A percentile compares a stretch with the other conserved stretches of the same genome.
Evolutionary conservation across 1,140 invertebrate species (phyloP).

Genomic region (Halictus rubicundus): DNA sequence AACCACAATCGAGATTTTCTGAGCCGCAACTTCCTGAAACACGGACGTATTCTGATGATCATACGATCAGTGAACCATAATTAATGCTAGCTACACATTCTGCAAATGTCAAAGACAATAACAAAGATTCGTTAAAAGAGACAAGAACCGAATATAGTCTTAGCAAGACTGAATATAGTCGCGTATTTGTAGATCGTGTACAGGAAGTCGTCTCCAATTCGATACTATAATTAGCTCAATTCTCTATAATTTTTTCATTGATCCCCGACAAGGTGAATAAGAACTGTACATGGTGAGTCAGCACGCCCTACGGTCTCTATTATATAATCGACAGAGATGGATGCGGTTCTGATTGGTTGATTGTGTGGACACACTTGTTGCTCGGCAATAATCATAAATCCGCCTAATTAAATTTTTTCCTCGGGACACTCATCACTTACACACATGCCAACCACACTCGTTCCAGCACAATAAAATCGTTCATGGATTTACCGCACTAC

Average conservation of each 20-base stretch:
- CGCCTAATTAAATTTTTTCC: neutral
- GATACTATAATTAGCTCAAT: slow-evolving; percentile 37
- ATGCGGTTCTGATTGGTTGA: slow-evolving; percentile 28
- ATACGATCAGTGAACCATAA: neutral
- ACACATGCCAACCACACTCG: too few relatives aligned
- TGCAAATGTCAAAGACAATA: too few relatives aligned
- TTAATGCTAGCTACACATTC: too few relatives aligned
- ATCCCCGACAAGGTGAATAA: slow-evolving; percentile 56
- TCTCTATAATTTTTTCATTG: slow-evolving; percentile 50
- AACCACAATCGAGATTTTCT: slow-evolving; percentile 12
- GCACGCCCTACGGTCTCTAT: slow-evolving; percentile 50
- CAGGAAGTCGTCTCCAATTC: neutral
- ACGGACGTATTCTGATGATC: neutral
- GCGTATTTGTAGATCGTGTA: neutral
- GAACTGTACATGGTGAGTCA: slow-evolving; percentile 44
- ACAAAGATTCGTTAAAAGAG: too few relatives aligned
- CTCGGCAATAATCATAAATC: neutral
- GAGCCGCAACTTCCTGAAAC: slow-evolving; percentile 3
- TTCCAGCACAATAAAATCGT: too few relatives aligned
- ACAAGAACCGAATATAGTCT: too few relatives aligned
- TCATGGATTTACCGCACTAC: too few relatives aligned
- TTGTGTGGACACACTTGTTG: slow-evolving; percentile 19
- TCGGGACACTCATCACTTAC: too few relatives aligned
- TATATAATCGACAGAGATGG: slow-evolving; percentile 40
- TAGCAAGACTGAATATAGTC: too few relatives aligned